Evolutionary conservation across 2,113 vertebrate species (phyloP).

Genomic region (Microtus montanus): DNA sequence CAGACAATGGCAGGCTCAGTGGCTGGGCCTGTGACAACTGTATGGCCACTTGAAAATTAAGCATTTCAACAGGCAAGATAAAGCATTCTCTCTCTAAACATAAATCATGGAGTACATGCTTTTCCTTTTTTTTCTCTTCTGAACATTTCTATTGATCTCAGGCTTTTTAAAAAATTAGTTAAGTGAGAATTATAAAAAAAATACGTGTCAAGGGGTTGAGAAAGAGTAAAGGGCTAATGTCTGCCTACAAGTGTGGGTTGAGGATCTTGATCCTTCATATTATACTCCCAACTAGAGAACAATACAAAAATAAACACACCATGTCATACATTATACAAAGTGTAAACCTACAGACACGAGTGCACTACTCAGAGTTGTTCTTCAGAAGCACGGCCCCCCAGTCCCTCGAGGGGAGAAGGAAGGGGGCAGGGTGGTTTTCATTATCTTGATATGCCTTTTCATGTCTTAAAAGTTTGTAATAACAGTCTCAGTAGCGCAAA

Average conservation of each 20-base stretch:
- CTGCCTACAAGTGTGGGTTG: slow-evolving; percentile 35
- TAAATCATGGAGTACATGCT: slow-evolving; percentile 2
- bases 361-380: slow-evolving; percentile 65
- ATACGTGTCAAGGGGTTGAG: slow-evolving; percentile 33
- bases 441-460: slow-evolving; percentile 63
- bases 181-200: slow-evolving; percentile 59
- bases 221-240: slow-evolving; percentile 46
- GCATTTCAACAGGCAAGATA: slow-evolving; percentile 31
- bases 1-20: neutral
- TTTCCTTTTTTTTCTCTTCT: slow-evolving; percentile 60
- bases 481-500: slow-evolving; percentile 83
- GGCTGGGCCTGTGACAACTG: neutral
- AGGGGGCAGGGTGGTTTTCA: slow-evolving; percentile 60
- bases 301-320: slow-evolving; percentile 81
- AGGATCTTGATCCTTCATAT: slow-evolving; percentile 70
- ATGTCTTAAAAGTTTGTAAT: slow-evolving; percentile 74
- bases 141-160: slow-evolving; percentile 74
- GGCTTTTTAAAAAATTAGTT: slow-evolving; percentile 63
- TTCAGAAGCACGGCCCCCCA: slow-evolving; percentile 57
- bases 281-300: slow-evolving; percentile 65
- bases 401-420: slow-evolving; percentile 56
- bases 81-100: slow-evolving; percentile 41
- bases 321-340: slow-evolving; percentile 75
- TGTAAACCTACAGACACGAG: slow-evolving; percentile 76
- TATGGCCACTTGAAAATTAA: neutral